These are phyloP conservation scores for Creontiades dilutus DNA, from an alignment of 2,888 invertebrate genomes.

Conservation along the genomic window DNA sequence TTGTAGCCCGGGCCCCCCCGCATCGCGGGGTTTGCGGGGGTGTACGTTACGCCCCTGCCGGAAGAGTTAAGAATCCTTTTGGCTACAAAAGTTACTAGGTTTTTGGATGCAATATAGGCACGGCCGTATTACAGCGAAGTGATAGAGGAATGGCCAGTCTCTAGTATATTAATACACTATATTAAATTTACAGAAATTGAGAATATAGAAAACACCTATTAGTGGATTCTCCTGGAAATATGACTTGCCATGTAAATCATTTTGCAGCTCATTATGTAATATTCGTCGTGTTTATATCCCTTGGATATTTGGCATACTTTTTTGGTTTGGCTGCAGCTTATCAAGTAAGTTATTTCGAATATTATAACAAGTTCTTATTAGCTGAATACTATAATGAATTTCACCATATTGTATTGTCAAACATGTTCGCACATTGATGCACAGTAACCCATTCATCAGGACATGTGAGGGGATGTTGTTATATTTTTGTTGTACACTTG, in stretches of 20 bases:
- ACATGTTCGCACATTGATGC: background rate
- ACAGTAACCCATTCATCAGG: background rate
- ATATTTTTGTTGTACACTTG: too few relatives aligned
- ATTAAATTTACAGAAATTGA: background rate
- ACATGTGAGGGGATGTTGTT: too few relatives aligned
- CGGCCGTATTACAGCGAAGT: background rate
- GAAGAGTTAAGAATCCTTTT: too few relatives aligned
- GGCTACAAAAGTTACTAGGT: too few relatives aligned
- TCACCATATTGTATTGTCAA: background rate
- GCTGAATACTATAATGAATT: background rate
- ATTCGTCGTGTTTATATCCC: background rate
- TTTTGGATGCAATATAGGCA: too few relatives aligned
- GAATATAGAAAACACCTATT: background rate
- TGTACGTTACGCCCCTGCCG: too few relatives aligned
- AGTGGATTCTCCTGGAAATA: background rate
- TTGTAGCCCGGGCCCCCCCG: too few relatives aligned
- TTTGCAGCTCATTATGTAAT: background rate
- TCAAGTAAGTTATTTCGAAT: background rate
- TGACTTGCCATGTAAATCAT: background rate
- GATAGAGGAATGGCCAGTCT: background rate
- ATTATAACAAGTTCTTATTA: background rate
- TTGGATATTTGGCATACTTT: background rate
- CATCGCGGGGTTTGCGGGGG: too few relatives aligned
- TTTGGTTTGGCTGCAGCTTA: background rate
- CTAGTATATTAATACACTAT: background rate